Evolutionary conservation across 2,888 invertebrate genomes (phyloP).

Genomic region (Nephrotoma flavescens): DNA sequence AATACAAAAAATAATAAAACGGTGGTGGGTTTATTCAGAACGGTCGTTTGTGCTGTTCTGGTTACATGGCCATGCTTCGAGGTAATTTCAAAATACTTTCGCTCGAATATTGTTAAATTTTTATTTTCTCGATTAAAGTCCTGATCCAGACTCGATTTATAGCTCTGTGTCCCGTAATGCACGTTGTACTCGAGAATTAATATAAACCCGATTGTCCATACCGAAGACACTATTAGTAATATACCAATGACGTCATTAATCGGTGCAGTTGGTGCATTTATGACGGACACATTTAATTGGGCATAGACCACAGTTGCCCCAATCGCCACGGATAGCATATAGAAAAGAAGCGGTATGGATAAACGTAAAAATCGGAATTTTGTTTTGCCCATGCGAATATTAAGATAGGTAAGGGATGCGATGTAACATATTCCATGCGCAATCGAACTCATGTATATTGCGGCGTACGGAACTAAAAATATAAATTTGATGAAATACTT

Average conservation of each 20-base stretch:
- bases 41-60: not conserved
- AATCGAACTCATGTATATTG: conserved; percentile 3
- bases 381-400: not conserved
- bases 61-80: not conserved
- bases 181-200: not conserved
- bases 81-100: not conserved
- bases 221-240: not conserved
- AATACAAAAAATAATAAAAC: not conserved
- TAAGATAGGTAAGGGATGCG: conserved; percentile 2
- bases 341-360: not conserved
- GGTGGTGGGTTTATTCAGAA: not conserved
- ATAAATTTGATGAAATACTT: not conserved
- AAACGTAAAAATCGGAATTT: conserved; percentile 1
- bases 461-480: not conserved
- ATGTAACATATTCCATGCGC: conserved; percentile 8
- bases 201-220: not conserved
- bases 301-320: not conserved
- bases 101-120: not conserved
- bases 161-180: not conserved
- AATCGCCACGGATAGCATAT: conserved; percentile 2
- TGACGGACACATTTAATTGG: not conserved
- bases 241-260: not conserved
- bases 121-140: not conserved
- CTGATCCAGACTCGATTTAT: not conserved
- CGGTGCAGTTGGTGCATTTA: not conserved